Conservation (phyloP, 1,140 invertebrate species). For the Drosophila suzukii region DNA sequence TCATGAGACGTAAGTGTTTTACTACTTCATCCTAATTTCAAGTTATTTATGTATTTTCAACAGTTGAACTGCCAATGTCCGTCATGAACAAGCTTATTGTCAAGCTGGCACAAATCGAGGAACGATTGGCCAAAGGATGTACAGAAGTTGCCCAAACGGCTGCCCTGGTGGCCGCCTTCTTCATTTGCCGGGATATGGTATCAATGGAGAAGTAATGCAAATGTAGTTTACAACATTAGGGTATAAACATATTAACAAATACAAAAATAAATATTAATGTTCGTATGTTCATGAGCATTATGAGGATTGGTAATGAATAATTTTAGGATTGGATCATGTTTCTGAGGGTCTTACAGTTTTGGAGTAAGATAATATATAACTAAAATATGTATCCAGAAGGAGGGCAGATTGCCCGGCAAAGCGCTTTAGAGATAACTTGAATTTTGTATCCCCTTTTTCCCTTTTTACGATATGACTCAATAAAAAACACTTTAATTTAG, state of each 20-base stretch:
- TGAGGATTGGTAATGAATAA: too few species aligned
- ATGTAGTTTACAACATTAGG: not conserved
- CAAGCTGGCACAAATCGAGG: conserved; percentile 32
- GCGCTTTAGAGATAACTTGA: too few species aligned
- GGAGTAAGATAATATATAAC: too few species aligned
- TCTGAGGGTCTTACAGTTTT: too few species aligned
- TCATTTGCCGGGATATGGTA: conserved; percentile 34
- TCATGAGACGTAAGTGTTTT: conserved; percentile 32
- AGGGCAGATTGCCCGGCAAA: too few species aligned
- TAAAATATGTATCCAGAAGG: too few species aligned
- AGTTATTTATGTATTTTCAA: not conserved
- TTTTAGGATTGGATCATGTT: too few species aligned
- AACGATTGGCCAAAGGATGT: conserved; percentile 35
- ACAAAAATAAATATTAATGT: not conserved
- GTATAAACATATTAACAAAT: not conserved
- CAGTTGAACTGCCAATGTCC: conserved; percentile 35
- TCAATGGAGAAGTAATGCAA: conserved; percentile 31
- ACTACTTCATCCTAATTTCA: not conserved
- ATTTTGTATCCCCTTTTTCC: too few species aligned
- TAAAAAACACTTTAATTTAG: too few species aligned
- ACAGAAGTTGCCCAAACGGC: conserved; percentile 37
- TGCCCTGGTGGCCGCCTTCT: conserved; percentile 23
- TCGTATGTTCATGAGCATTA: too few species aligned
- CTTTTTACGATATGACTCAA: too few species aligned
- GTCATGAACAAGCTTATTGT: conserved; percentile 28